A percentile compares a stretch with the other conserved stretches of the same genome.
phyloP scores from a whole-genome alignment of 2,888 invertebrate species.

The Caenorhabditis zanzibari region DNA sequence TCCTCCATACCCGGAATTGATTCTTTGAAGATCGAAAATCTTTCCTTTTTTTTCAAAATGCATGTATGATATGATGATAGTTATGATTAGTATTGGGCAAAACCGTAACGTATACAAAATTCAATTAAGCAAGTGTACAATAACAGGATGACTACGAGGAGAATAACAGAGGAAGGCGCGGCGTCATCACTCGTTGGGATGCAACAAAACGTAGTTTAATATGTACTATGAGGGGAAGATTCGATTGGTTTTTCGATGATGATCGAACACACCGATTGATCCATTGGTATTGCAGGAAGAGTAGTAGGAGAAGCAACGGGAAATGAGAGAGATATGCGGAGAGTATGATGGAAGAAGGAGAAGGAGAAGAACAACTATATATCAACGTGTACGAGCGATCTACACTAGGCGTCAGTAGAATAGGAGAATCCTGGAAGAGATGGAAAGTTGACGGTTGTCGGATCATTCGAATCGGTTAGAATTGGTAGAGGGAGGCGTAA shows the following conservation, averaged over 20 bases:
- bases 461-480: constrained; percentile 4
- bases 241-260: constrained; percentile 24
- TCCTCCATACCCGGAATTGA: constrained; percentile 1
- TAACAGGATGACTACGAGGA: constrained; percentile 7
- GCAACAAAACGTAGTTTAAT: constrained; percentile 59
- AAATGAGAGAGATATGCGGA: constrained; percentile 40
- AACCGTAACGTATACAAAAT: constrained; percentile 20
- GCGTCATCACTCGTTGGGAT: constrained; percentile 29
- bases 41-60: constrained; percentile 2
- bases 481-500: background rate
- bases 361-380: constrained; percentile 61
- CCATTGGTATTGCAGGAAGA: constrained; percentile 40
- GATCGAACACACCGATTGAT: constrained; percentile 50
- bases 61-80: background rate
- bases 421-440: background rate
- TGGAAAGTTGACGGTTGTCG: background rate
- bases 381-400: constrained; percentile 57
- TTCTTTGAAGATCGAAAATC: background rate
- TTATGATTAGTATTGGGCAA: constrained; percentile 1
- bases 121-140: constrained; percentile 45
- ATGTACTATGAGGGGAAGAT: constrained; percentile 54
- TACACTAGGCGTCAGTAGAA: constrained; percentile 15
- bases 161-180: constrained; percentile 5
- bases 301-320: constrained; percentile 17
- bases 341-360: constrained; percentile 26